Base-by-base conservation (phyloP, 2,797 vertebrate species). In the Margarornis squamiger region DNA sequence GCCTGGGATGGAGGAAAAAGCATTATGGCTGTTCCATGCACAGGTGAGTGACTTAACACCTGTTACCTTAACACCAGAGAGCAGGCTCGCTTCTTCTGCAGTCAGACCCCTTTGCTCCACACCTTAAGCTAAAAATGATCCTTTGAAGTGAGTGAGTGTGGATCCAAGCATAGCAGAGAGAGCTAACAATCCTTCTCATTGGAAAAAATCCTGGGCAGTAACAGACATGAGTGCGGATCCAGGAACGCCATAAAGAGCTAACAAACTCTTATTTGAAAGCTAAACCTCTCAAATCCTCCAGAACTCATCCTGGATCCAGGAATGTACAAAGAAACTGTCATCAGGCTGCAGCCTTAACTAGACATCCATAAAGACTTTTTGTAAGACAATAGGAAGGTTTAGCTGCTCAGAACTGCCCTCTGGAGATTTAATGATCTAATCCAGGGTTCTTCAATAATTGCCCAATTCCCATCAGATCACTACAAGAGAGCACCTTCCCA, bases 261-360 rank as follows among this genome's bases (percentile, higher is more conserved):
- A 11, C 51, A 24, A 5, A 10, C n/a, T 19, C 66, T 38, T 61
- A 36, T 61, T 41, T 43, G 54, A 73, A 61, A 85, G 20, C 54
- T 2, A 27, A 63, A n/a, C 18, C 36, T 30, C 77, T 38, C n/a
- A 38, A 52, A 34, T 0, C 26, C 61, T 63, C 52, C 36, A 10
- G 30, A 66, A 59, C 57, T 48, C 75, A 20, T 18, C 22, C 12
- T n/a, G 52, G 41, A 63, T 23, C n/a, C 54, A 71, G 14, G 1
- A 4, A 22, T 4, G 10, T 18, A 61, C 0, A 0, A 77, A 52
- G 10, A 58, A 67, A 59, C 41, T 20, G 23, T 6, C 1, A 3
- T 4, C 10, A 74, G 34, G 19, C 52, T 52, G 23, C 5, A 66
- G 36, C 55, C 48, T 57, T 34, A 23, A 48, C n/a, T 6, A 22